Percentiles rank a stretch among this genome's conserved stretches.
Conservation (phyloP, 2,888 invertebrate species). For the Sussaba pulchella region DNA sequence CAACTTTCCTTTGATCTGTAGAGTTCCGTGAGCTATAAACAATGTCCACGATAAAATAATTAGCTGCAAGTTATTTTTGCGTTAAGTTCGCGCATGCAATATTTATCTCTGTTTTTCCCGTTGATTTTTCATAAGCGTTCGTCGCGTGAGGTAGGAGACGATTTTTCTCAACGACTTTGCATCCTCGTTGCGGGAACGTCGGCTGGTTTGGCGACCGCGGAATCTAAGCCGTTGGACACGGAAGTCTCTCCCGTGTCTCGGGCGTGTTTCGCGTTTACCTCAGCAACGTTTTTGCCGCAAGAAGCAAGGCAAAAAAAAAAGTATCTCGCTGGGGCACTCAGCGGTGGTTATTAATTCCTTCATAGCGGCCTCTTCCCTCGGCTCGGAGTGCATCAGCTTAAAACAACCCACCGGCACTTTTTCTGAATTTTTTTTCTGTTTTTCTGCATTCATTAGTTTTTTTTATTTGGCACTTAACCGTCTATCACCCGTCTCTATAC, state of each 20-base stretch:
- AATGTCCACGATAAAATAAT: no score
- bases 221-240: neutral
- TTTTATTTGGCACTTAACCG: neutral
- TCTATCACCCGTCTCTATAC: conserved; percentile 11
- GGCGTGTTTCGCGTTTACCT: conserved; percentile 31
- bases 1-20: no score
- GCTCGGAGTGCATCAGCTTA: conserved; percentile 56
- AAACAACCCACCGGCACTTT: conserved; percentile 37
- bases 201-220: neutral
- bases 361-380: conserved; percentile 44
- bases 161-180: neutral
- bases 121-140: conserved; percentile 1
- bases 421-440: conserved; percentile 11
- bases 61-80: no score
- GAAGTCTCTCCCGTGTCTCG: neutral
- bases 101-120: no score
- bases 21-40: no score
- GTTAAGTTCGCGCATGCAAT: no score
- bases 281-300: neutral
- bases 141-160: neutral
- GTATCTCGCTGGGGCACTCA: conserved; percentile 50
- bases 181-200: conserved; percentile 10
- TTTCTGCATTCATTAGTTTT: no score
- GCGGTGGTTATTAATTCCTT: conserved; percentile 56
- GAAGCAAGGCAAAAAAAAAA: conserved; percentile 23